Evolutionary conservation across 2,113 vertebrate genomes (phyloP), one percentile per base, ranked within the genome.

Genomic region (Ondatra zibethicus): DNA sequence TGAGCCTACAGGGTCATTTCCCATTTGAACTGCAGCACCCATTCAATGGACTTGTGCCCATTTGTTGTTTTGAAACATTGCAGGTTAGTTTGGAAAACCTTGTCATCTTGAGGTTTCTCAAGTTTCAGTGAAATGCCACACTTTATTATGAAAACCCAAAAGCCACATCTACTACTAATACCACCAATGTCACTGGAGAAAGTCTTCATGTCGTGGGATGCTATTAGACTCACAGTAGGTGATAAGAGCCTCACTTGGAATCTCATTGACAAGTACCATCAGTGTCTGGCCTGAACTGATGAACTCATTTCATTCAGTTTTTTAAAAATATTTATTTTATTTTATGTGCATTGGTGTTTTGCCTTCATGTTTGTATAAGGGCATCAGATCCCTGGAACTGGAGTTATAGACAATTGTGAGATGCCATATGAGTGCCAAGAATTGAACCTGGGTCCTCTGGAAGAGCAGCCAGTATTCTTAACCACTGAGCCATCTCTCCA

Each of bases 101-200:
- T 63, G 36, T 61, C 39, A 9, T 52, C 21, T 82, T 61, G 14
- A 17, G n/a, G 33, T 73, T 42, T 92, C 70, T 73, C 39, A 81
- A 92, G 19, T 10, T 65, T 97, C 80, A 89, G 72, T 14, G 84
- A 85, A n/a, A 91, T 89, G 86, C 29, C 65, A 17, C 16, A 12
- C 45, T n/a, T 88, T 65, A 78, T 55, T 50, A 29, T 94, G 36
- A 82, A 61, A 82, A 39, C 14, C 33, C 52, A 61, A 82, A 82
- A 63, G 58, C 55, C 25, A 84, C 36, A 61, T 63, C 13, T 39
- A 36, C n/a, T 84, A 27, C 55, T 84, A 29, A 42, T 14, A 66
- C 39, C 33, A 89, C 72, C n/a, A 3, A 2, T 72, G 29, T 82
- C 66, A 89, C 55, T 72, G 61, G 66, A 66, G 66, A 66, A 81